Conservation (phyloP, 2,113 vertebrate species). For the Andinoacara biseriatus region DNA sequence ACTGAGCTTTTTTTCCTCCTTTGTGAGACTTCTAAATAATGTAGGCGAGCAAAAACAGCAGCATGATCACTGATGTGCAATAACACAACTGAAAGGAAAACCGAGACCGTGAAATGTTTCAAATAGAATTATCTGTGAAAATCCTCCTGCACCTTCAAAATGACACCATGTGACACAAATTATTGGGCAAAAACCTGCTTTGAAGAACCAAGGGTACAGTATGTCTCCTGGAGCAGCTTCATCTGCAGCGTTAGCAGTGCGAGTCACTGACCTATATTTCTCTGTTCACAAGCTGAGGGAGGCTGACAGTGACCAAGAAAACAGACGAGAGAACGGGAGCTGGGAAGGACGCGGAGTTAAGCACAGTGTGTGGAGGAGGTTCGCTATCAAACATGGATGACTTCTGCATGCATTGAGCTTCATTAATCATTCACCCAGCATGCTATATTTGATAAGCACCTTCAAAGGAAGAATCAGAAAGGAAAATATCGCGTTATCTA, state of each 20-base stretch:
- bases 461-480: neutral
- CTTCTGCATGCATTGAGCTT: neutral
- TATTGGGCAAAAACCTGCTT: conserved; percentile 22
- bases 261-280: conserved; percentile 71
- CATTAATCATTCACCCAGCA: neutral
- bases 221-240: conserved; percentile 14
- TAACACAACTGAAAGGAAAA: neutral
- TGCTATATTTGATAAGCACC: neutral
- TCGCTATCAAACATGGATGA: neutral
- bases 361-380: neutral
- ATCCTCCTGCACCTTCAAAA: neutral
- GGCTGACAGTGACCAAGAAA: conserved; percentile 15
- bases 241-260: conserved; percentile 30
- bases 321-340: neutral
- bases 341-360: neutral
- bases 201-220: conserved; percentile 10
- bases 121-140: neutral
- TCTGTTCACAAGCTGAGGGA: conserved; percentile 18
- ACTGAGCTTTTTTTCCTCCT: neutral
- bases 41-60: neutral
- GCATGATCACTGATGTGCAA: neutral
- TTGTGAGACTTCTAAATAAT: neutral
- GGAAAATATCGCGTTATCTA: neutral
- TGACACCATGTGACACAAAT: neutral
- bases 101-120: neutral